Base-by-base conservation (phyloP, 2,888 invertebrate genomes). In the Hypselothyrea guttata region DNA sequence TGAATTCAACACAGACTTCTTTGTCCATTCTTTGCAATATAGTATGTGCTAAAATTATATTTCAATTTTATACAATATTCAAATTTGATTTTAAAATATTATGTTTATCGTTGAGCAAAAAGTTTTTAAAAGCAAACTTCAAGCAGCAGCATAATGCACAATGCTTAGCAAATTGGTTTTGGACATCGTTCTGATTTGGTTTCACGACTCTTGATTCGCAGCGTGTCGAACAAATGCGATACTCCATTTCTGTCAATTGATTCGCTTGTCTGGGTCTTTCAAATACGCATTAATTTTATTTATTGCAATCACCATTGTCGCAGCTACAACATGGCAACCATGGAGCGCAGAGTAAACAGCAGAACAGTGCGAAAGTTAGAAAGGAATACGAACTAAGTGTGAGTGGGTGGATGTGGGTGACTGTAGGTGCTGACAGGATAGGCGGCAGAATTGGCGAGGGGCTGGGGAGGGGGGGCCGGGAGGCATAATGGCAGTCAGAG, bases 211-310 rank as follows among this genome's bases (percentile, higher is more conserved):
- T 22, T 51, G 62, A 62, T 71, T 71, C 58, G 69, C 34, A 38
- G 11, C 34, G 46, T 53, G 48, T 40, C 47, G 47, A 30, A 51
- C 42, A 69, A 74, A 74, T 72, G 75, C 64, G 75, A 38, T 62
- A 70, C 72, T 75, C 69, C 75, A 72, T 79, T 83, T 83, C 74
- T 66, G 70, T 77, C 79, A 82, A 84, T 84, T 84, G 84, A 84
- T 85, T 84, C 86, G 82, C 84, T 77, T 84, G 86, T 85, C 86
- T 84, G 84, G 73, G 60, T 73, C 68, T 77, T 81, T 78, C 68
- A 85, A 82, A 84, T 84, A 78, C 75, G 68, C 84, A 84, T 85
- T 81, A 82, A 85, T 82, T 82, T 84, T 73, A 84, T 85, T 84
- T 85, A 85, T 82, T 83, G 85, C 83, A 77, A 74, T 78, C 78